Evolutionary conservation across 1,140 invertebrate genomes (phyloP), one percentile per base, ranked within the genome.

Genomic region (Geopemphigus sp.): DNA sequence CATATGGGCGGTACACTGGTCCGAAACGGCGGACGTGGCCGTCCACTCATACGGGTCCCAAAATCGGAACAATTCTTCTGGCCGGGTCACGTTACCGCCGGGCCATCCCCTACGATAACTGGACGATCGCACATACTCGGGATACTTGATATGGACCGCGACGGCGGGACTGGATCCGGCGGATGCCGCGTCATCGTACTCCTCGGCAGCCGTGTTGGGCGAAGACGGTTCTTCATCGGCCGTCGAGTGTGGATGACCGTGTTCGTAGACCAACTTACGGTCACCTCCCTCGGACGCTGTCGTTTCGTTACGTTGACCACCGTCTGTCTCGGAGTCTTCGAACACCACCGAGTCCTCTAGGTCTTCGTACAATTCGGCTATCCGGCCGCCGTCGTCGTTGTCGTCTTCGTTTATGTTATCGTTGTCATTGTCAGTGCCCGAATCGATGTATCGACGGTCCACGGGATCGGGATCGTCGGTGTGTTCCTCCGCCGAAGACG

Each of bases 1-100:
- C 84, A 92, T 85, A 73, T 92, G 89, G 63, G 88, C 87, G 6
- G 83, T 84, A 84, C 92, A 93, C 61, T 85, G 83, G 12, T 45
- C 64, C 3, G 83, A 84, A 0, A 88, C 74, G 8, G 24, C 19
- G 8, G 56, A 15, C 29, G 74, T 63, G 56, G 57, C 22, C 11
- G 22, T 61, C 32, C n/a, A 61, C 57, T 63, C 74, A 24, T 78
- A 78, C 32, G 74, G 57, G n/a, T 78, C 74, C 74, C 74, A 78
- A 22, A 78, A 78, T 10, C 56, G 74, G 39, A 78, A 78, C n/a
- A 78, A 10, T 8, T 45, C 57, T 50, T 78, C 74, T 15, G 74
- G 74, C 4, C 74, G 57, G 2, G 74, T 78, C 17, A 78, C 74
- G 39, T 78, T 78, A 32, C 29, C 54, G 10, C 17, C 74, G 5